Percentiles rank a stretch among this genome's conserved stretches.
Evolutionary conservation across 2,113 vertebrate genomes (phyloP).

Genomic region (Myiozetetes cayanensis): DNA sequence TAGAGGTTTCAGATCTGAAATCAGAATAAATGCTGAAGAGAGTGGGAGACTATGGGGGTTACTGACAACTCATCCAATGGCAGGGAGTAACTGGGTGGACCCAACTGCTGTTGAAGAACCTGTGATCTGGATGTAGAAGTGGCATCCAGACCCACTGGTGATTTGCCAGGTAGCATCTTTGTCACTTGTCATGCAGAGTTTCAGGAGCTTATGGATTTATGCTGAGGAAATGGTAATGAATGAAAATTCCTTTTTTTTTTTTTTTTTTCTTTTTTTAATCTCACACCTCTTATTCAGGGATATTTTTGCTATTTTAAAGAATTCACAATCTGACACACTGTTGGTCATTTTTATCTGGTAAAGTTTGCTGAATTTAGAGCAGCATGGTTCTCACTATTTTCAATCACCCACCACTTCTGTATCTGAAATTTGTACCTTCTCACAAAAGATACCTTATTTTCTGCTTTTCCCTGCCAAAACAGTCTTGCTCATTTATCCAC

Average conservation of each 20-base stretch:
- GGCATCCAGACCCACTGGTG: background rate
- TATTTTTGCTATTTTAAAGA: background rate
- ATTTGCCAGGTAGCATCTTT: background rate
- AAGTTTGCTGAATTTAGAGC: background rate
- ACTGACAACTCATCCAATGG: background rate
- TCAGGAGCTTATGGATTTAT: background rate
- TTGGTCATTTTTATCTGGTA: background rate
- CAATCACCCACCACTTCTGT: background rate
- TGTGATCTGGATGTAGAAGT: background rate
- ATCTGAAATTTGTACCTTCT: slow-evolving; percentile 19
- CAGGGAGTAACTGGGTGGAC: background rate
- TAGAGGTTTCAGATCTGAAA: background rate
- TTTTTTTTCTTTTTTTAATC: background rate
- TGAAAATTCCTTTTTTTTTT: background rate
- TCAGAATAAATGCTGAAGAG: background rate
- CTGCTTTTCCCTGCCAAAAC: background rate
- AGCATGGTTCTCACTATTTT: slow-evolving; percentile 30
- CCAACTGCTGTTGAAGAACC: background rate
- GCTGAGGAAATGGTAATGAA: background rate
- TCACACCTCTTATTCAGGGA: background rate
- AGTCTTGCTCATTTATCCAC: slow-evolving; percentile 14
- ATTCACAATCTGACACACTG: background rate
- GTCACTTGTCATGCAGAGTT: background rate
- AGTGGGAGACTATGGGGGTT: rapidly evolving
- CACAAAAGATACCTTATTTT: background rate